Conservation (phyloP, 2,797 vertebrate genomes). For the Gallirallus australis region DNA sequence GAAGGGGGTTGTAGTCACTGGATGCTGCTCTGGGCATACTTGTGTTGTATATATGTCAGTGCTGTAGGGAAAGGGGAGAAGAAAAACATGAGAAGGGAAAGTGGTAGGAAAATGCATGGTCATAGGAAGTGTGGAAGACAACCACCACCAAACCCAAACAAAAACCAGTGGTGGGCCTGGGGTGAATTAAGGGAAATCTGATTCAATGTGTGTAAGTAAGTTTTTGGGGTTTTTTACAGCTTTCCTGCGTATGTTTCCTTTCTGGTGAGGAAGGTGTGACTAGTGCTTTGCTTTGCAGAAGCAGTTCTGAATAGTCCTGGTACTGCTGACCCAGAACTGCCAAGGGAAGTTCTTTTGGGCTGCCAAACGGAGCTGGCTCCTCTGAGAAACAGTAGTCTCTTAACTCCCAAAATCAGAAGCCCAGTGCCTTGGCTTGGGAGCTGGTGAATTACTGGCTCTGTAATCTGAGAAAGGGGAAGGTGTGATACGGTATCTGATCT, state of each 20-base stretch:
- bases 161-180: background rate
- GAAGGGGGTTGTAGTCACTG: background rate
- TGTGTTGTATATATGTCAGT: background rate
- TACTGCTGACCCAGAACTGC: background rate
- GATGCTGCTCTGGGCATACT: background rate
- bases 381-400: background rate
- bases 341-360: background rate
- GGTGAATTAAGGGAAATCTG: background rate
- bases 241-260: background rate
- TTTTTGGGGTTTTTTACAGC: background rate
- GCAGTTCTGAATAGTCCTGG: background rate
- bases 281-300: background rate
- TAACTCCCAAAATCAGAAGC: background rate
- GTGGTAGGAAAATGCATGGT: background rate
- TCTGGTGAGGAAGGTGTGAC: background rate
- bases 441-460: background rate
- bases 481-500: background rate
- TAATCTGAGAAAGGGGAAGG: background rate
- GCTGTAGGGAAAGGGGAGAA: background rate
- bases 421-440: background rate
- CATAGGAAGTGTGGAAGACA: background rate
- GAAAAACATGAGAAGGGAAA: background rate
- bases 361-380: background rate
- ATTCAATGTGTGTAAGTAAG: fast-evolving
- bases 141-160: background rate